Base-by-base conservation (phyloP, 2,797 vertebrate genomes). In the Dendrocincla fuliginosa region DNA sequence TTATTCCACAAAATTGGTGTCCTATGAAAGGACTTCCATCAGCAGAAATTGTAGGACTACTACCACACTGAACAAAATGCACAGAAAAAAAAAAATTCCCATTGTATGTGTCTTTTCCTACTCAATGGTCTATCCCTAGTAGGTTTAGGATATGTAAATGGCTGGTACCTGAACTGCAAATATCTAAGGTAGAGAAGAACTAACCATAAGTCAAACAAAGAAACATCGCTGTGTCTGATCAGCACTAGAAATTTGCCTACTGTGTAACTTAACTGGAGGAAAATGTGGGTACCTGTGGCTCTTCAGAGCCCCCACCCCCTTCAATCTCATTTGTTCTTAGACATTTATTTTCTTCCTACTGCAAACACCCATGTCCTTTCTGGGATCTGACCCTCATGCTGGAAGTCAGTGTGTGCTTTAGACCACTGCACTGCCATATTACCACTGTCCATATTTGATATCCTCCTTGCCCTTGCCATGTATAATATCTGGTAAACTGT, bases 341-440 rank as follows among this genome's bases (percentile, higher is more conserved):
- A 49, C 18, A 12, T 68, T 87, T 42, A 28, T 37, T 47, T 52
- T 74, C 13, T 74, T 74, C 56, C 35, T 75, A 33, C 24, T 59
- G 28, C 68, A 53, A 37, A 56, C 10, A 33, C 13, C 13, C 13
- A 30, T 10, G n/a, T 65, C 6, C 19, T 80, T 75, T 65, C 24
- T 4, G n/a, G 10, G 30, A 46, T 50, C 19, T 65, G 28, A 4
- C 13, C 10, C 20, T 71, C 37, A 60, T 0, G 0, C 16, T 5
- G 0, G 46, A 65, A 90, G 30, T n/a, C 57, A 79, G 2, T 5
- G 13, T 22, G 10, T 69, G 22, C 6, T 85, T 78, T 70, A 49
- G 37, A 39, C 14, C 23, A 17, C 10, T 19, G 17, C 7, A n/a
- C 18, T 25, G 14, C 22, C 20, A 19, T 25, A 17, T 53, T 61